phyloP scores from a whole-genome alignment of 1,140 invertebrate species.

The Phocides pigmalion region DNA sequence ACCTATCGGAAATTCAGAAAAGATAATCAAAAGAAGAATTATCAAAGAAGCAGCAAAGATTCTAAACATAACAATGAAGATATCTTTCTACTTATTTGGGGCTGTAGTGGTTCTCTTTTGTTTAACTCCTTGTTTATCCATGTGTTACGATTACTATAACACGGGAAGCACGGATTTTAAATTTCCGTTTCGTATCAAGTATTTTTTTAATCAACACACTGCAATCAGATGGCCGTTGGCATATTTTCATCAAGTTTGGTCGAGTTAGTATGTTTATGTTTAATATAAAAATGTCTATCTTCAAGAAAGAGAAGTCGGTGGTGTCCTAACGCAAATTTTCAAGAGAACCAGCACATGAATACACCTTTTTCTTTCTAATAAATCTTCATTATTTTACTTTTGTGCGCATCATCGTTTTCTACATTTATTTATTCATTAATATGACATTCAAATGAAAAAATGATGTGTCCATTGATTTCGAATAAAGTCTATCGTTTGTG shows the following conservation, averaged over 20 bases:
- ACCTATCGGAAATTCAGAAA: neutral
- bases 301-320: too few relatives aligned
- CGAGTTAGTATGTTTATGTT: conserved; percentile 39
- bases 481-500: too few relatives aligned
- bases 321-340: too few relatives aligned
- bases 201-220: conserved; percentile 48
- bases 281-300: neutral
- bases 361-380: too few relatives aligned
- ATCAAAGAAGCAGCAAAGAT: conserved; percentile 40
- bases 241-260: conserved; percentile 48
- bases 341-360: too few relatives aligned
- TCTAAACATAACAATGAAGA: conserved; percentile 33
- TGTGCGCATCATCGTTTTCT: too few relatives aligned
- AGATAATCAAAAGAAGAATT: conserved; percentile 17
- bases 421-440: too few relatives aligned
- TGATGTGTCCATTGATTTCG: too few relatives aligned
- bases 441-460: too few relatives aligned
- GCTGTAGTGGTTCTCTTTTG: conserved; percentile 35
- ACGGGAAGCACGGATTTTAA: conserved; percentile 14
- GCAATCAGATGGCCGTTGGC: conserved; percentile 39
- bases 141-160: conserved; percentile 39
- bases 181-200: conserved; percentile 25
- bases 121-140: conserved; percentile 35
- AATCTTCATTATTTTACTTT: too few relatives aligned
- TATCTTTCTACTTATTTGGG: conserved; percentile 25